Percentiles rank a stretch among this genome's conserved stretches.
Evolutionary conservation across 2,797 vertebrate genomes (phyloP).

Genomic region (Artibeus lituratus): DNA sequence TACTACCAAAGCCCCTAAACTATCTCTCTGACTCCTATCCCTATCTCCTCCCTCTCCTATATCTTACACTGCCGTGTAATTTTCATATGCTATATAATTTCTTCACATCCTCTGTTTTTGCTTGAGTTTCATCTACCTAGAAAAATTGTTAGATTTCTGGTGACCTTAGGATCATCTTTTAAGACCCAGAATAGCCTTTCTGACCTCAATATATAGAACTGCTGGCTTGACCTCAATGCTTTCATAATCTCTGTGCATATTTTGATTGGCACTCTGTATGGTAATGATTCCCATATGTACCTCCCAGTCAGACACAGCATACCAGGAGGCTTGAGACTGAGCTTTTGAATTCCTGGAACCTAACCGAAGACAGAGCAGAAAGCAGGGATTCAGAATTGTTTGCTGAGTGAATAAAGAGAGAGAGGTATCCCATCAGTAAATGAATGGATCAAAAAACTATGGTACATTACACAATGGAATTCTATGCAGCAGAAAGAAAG

Average conservation of each 20-base stretch:
- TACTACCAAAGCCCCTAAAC: neutral
- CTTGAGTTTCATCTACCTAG: neutral
- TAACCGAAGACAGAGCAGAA: neutral
- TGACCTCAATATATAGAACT: neutral
- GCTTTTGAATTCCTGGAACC: neutral
- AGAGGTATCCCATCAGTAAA: neutral
- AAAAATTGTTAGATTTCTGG: slow-evolving; percentile 14
- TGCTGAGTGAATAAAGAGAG: neutral
- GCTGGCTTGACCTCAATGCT: neutral
- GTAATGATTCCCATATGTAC: neutral
- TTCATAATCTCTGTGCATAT: neutral
- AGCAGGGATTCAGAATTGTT: neutral
- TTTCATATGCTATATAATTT: neutral
- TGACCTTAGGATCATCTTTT: neutral
- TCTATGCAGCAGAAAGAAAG: no score
- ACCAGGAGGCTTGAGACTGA: neutral
- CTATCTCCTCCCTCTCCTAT: neutral
- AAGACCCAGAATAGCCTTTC: neutral
- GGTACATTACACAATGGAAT: no score
- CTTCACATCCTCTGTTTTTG: neutral
- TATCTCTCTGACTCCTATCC: neutral
- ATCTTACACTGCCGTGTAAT: neutral
- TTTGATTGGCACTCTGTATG: neutral
- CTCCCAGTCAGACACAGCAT: neutral
- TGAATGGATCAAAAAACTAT: no score